Percentiles rank a stretch among this genome's conserved stretches.
Evolutionary conservation across 2,113 vertebrate genomes (phyloP).

Genomic region (Gracilinanus agilis): DNA sequence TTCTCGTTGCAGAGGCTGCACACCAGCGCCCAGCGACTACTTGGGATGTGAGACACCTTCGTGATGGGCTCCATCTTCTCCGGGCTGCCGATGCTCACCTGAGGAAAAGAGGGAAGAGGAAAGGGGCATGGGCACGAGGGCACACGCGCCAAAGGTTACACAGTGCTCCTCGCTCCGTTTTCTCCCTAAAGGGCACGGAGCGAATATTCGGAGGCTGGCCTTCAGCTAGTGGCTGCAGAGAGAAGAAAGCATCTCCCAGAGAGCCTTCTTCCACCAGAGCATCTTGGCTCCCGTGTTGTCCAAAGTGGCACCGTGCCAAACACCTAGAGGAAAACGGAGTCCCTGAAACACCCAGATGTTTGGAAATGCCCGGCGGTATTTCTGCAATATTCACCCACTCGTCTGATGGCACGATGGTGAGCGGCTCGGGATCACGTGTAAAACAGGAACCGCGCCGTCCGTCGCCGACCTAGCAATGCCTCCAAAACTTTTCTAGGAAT

Average conservation of each 20-base stretch:
- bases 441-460: neutral
- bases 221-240: neutral
- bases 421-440: neutral
- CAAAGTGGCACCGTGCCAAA: neutral
- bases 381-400: neutral
- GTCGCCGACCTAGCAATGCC: neutral
- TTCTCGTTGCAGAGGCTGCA: constrained; percentile 98
- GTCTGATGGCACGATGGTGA: neutral
- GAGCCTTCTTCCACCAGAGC: neutral
- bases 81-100: constrained; percentile 99
- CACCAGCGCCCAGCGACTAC: constrained; percentile 96
- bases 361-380: neutral
- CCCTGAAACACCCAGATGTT: fast-evolving
- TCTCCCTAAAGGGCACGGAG: neutral
- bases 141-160: neutral
- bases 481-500: neutral
- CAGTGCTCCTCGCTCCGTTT: neutral
- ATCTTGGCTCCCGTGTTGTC: neutral
- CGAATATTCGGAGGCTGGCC: neutral
- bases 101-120: constrained; percentile 14
- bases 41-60: constrained; percentile 98
- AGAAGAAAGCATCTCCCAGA: neutral
- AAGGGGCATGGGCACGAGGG: neutral
- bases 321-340: neutral
- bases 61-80: constrained; percentile 99